A percentile compares a stretch with the other conserved stretches of the same genome.
phyloP scores from a whole-genome alignment of 2,888 invertebrate species.

The Tipula helvola region DNA sequence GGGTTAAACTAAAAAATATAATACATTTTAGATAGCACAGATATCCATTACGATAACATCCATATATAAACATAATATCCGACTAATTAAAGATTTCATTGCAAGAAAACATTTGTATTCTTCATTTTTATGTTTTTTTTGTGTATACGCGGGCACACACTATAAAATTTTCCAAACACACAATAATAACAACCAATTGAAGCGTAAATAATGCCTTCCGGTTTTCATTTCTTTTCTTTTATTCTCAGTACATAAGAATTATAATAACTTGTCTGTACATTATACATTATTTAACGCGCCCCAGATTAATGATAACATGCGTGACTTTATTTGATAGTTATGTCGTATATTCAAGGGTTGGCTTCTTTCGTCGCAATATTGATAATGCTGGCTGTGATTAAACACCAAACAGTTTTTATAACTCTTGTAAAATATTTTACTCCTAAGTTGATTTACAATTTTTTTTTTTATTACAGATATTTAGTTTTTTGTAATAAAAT shows the following conservation, averaged over 20 bases:
- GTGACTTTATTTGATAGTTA: not conserved
- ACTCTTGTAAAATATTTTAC: not conserved
- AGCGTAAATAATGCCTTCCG: not conserved
- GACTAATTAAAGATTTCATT: not conserved
- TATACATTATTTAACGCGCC: not conserved
- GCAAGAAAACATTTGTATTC: not conserved
- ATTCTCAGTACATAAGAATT: not conserved
- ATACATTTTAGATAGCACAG: not conserved
- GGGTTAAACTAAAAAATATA: not conserved
- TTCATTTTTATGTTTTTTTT: not conserved
- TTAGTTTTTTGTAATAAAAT: not conserved
- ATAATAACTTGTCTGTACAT: not conserved
- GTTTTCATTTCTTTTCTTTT: not conserved
- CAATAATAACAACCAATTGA: not conserved
- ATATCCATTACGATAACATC: not conserved
- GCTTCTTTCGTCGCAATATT: not conserved
- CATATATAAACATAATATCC: not conserved
- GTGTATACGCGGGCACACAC: not conserved
- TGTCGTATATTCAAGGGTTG: not conserved
- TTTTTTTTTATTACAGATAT: not conserved
- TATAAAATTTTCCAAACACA: not conserved
- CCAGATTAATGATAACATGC: not conserved
- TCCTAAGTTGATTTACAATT: not conserved
- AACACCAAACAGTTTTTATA: not conserved
- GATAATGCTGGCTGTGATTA: not conserved